Evolutionary conservation across 2,888 invertebrate species (phyloP).

Genomic region (Phanerotoma sp.): DNA sequence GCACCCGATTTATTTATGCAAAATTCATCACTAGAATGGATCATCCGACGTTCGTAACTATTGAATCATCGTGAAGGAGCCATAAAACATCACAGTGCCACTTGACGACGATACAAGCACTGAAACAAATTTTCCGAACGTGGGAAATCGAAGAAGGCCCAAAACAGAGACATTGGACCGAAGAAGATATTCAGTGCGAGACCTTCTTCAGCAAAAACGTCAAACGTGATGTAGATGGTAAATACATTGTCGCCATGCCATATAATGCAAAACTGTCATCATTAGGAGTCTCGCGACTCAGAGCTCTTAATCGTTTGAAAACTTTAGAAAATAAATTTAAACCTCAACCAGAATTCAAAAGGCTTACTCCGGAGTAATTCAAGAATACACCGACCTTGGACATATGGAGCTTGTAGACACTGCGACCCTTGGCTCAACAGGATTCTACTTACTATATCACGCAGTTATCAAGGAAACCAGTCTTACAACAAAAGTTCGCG

Average conservation of each 20-base stretch:
- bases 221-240: constrained; percentile 1
- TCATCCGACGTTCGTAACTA: too few species aligned
- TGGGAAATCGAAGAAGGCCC: too few species aligned
- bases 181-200: too few species aligned
- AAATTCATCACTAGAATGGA: too few species aligned
- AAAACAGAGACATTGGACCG: too few species aligned
- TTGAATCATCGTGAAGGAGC: too few species aligned
- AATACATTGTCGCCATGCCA: constrained; percentile 24
- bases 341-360: constrained; percentile 9
- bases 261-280: constrained; percentile 17
- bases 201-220: too few species aligned
- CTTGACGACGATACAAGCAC: too few species aligned
- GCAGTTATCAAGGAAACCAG: constrained; percentile 22
- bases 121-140: too few species aligned
- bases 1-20: too few species aligned
- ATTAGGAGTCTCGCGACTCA: constrained; percentile 9
- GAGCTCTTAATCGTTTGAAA: constrained; percentile 18
- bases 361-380: constrained; percentile 10
- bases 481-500: constrained; percentile 17
- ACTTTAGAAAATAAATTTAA: constrained; percentile 18
- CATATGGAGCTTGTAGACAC: constrained; percentile 12
- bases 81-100: too few species aligned
- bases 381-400: constrained; percentile 18
- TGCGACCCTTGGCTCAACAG: neutral
- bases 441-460: constrained; percentile 31